These are phyloP conservation scores for Troides oblongomaculatus DNA, from an alignment of 2,888 invertebrate species.

Conservation along the genomic window DNA sequence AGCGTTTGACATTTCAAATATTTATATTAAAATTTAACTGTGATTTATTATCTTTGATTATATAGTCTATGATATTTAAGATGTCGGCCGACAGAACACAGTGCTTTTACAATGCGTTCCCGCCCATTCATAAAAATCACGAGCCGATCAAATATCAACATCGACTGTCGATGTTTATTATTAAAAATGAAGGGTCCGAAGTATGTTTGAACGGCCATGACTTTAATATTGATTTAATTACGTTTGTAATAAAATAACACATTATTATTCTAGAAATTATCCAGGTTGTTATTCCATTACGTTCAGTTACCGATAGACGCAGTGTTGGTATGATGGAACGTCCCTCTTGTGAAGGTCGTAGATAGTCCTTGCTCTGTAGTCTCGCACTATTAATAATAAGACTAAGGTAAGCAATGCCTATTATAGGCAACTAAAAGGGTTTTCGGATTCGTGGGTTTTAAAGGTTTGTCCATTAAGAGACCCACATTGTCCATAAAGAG, in stretches of 20 bases:
- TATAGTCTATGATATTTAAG: background rate
- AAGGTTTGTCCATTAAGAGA: too few relatives aligned
- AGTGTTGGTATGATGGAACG: too few relatives aligned
- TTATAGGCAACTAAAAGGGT: too few relatives aligned
- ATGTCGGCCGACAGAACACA: background rate
- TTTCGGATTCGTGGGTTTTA: too few relatives aligned
- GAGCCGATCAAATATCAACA: background rate
- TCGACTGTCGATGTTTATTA: background rate
- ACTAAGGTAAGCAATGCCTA: too few relatives aligned
- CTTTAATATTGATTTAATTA: conserved; percentile 16
- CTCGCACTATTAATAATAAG: too few relatives aligned
- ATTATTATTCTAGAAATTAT: background rate
- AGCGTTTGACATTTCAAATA: background rate
- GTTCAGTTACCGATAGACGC: background rate
- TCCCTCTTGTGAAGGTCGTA: too few relatives aligned
- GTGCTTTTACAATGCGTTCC: conserved; percentile 14
- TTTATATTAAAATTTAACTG: background rate
- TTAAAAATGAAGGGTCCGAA: conserved; percentile 1
- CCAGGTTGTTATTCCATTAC: background rate
- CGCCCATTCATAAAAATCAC: conserved; percentile 20
- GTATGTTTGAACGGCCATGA: conserved; percentile 23
- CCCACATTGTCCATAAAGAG: too few relatives aligned
- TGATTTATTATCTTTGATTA: background rate
- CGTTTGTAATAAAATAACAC: background rate
- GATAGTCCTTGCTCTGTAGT: too few relatives aligned